Evolutionary conservation across 2,113 vertebrate genomes (phyloP), one percentile per base, ranked within the genome.

Genomic region (Cynocephalus volans): DNA sequence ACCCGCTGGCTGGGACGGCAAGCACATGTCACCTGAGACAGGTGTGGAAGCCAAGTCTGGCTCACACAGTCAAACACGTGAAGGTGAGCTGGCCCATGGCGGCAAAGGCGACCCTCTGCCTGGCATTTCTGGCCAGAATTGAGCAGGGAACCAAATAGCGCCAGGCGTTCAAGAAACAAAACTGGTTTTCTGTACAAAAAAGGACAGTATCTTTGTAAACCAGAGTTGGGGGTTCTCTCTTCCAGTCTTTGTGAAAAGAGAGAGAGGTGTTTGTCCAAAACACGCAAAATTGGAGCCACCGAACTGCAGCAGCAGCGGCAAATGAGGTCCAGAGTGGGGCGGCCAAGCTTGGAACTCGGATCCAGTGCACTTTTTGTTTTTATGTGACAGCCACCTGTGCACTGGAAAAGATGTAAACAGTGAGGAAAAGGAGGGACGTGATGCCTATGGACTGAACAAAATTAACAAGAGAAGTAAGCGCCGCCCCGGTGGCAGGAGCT

Each of bases 401-500:
- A 0, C 88, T 81, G 50, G 48, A 79, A 36, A 72, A 48, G 24
- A 26, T 28, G 3, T 80, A 23, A 41, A 84, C 41, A 3, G 0
- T 54, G 23, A 70, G 69, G 31, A 70, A 4, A 36, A 18, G 26
- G 21, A 18, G 67, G 13, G 54, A 21, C 19, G 41, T 36, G 26
- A 21, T 6, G 5, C 69, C 79, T n/a, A 8, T 3, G 0, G 31
- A 31, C 11, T 21, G 45, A 77, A 21, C 50, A 26, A 11, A 48
- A 52, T 45, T 48, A 45, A n/a, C 45, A 11, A 31, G 26, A 21
- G 8, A 9, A 18, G n/a, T 14, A 17, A 4, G 4, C 2, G 0
- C 17, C 7, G 3, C 48, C 75, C 52, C 60, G 52, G 18, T 23
- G 31, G n/a, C 2, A 10, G 31, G 52, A 10, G 41, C 5, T 45